Evolutionary conservation across 2,888 invertebrate species (phyloP).

Genomic region (Rhingia rostrata): DNA sequence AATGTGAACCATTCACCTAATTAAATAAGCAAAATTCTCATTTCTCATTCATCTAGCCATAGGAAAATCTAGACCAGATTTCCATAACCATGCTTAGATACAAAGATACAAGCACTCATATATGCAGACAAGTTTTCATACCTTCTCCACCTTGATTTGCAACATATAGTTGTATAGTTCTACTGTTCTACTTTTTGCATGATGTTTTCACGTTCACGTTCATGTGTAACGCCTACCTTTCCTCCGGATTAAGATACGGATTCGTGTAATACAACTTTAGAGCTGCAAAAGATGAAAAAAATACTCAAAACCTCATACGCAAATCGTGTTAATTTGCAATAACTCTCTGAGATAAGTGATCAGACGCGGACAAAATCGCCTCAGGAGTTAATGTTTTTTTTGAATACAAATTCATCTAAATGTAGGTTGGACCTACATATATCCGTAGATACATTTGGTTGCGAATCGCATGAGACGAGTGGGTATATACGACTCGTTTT

Average conservation of each 20-base stretch:
- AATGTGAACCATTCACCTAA: no score
- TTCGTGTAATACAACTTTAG: neutral
- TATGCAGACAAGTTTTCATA: neutral
- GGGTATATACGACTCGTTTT: slow-evolving; percentile 26
- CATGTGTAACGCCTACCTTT: slow-evolving; percentile 10
- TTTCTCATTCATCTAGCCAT: no score
- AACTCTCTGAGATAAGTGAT: slow-evolving; percentile 64
- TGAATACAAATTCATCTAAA: slow-evolving; percentile 41
- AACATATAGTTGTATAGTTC: slow-evolving; percentile 3
- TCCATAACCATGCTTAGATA: neutral
- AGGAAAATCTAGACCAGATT: neutral
- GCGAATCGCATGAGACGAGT: neutral
- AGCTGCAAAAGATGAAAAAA: neutral
- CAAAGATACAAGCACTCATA: neutral
- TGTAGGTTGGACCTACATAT: neutral
- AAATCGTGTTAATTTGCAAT: slow-evolving; percentile 69
- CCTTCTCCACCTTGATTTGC: slow-evolving; percentile 10
- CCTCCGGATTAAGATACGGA: neutral
- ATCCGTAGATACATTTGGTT: neutral
- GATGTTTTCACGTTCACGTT: slow-evolving; percentile 29
- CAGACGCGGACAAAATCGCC: slow-evolving; percentile 55
- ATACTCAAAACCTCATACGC: slow-evolving; percentile 26
- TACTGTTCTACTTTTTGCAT: slow-evolving; percentile 12
- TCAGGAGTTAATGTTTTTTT: slow-evolving; percentile 25
- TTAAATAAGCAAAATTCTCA: no score